Evolutionary conservation across 2,797 vertebrate species (phyloP).

Genomic region (Micrastur ruficollis): DNA sequence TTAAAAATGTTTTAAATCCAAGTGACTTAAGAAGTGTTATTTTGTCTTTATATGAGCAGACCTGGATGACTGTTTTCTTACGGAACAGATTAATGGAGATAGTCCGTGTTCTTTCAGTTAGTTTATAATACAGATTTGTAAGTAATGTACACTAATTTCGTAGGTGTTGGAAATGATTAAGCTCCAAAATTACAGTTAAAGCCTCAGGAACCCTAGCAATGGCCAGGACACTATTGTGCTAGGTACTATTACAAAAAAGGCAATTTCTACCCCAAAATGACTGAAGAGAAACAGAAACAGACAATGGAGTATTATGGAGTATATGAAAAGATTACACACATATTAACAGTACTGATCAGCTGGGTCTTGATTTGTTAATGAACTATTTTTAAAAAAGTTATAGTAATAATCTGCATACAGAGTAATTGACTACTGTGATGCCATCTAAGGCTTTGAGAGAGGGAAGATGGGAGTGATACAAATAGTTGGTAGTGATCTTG

Average conservation of each 20-base stretch:
- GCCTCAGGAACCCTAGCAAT: not conserved
- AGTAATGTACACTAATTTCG: not conserved
- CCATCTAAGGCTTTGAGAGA: constrained; percentile 88
- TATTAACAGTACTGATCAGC: not conserved
- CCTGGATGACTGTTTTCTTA: not conserved
- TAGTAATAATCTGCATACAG: not conserved
- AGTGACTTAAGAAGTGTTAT: not conserved
- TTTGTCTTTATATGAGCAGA: not conserved
- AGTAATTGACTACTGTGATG: constrained; percentile 78
- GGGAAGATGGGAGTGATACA: constrained; percentile 84
- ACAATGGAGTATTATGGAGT: not conserved
- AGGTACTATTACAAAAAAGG: not conserved
- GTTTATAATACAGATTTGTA: not conserved
- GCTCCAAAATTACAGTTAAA: not conserved
- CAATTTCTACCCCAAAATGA: not conserved
- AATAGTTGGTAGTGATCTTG: constrained; percentile 86
- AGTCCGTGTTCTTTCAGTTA: not conserved
- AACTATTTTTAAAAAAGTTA: not conserved
- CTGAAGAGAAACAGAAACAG: not conserved
- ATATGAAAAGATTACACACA: not conserved
- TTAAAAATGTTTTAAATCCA: not conserved
- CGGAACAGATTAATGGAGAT: not conserved
- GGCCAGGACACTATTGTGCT: not conserved
- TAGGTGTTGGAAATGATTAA: not conserved
- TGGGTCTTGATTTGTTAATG: not conserved